phyloP scores from a whole-genome alignment of 2,888 invertebrate species.

The Synergus umbraculus region DNA sequence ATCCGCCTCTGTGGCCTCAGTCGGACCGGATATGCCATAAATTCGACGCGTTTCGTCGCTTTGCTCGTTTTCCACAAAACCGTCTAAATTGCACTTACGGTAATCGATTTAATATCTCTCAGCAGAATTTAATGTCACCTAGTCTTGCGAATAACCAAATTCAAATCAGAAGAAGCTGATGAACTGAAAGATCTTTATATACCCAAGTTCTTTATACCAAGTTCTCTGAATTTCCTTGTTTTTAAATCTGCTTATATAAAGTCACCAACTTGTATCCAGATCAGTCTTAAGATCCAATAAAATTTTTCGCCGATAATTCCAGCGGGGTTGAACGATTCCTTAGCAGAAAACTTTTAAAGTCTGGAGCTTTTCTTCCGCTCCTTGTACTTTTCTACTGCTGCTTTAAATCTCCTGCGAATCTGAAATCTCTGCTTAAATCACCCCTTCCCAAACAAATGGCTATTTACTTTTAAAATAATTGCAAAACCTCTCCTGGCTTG shows the following conservation, averaged over 20 bases:
- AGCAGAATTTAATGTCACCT: constrained; percentile 1
- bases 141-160: neutral
- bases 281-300: constrained; percentile 60
- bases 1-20: constrained; percentile 38
- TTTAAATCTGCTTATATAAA: constrained; percentile 38
- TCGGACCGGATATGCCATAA: constrained; percentile 38
- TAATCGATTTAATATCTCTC: constrained; percentile 40
- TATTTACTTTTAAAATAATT: constrained; percentile 27
- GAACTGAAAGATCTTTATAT: constrained; percentile 21
- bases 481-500: neutral
- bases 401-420: neutral
- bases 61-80: constrained; percentile 15
- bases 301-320: constrained; percentile 60
- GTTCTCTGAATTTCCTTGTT: constrained; percentile 37
- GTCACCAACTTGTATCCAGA: constrained; percentile 58
- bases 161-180: constrained; percentile 12
- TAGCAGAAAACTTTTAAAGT: constrained; percentile 53
- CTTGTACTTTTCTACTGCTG: neutral
- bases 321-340: constrained; percentile 56
- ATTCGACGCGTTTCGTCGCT: constrained; percentile 29
- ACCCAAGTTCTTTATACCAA: constrained; percentile 42
- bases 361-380: constrained; percentile 48
- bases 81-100: constrained; percentile 37
- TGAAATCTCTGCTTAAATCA: constrained; percentile 14
- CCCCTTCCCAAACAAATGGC: neutral